Percentiles rank a stretch among this genome's conserved stretches.
These are phyloP conservation scores for Rhopilema esculentum DNA, from an alignment of 30 jellyfish, hydroid and myxozoan genomes.

Conservation along the genomic window DNA sequence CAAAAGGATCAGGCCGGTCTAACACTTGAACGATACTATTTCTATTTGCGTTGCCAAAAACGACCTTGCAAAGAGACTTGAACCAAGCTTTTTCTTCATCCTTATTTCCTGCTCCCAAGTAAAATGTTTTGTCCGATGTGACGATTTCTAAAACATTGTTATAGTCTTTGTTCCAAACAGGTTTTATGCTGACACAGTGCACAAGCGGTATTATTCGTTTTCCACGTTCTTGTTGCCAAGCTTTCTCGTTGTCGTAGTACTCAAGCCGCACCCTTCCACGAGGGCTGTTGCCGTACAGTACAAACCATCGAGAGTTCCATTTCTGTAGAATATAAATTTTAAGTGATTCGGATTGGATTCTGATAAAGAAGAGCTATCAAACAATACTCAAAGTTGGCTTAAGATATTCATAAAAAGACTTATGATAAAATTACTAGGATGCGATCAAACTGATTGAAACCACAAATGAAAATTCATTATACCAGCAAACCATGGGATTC, in stretches of 20 bases:
- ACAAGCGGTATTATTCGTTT: constrained; percentile 94
- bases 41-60: constrained; percentile 92
- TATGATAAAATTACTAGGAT: too few species aligned
- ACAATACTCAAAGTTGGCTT: too few species aligned
- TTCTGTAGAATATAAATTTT: constrained; percentile 60
- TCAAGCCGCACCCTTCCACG: constrained; percentile 98
- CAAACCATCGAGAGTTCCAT: constrained; percentile 99
- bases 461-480: too few species aligned
- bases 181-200: constrained; percentile 97
- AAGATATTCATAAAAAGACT: too few species aligned
- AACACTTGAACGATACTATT: constrained; percentile 92
- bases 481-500: too few species aligned
- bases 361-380: too few species aligned
- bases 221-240: constrained; percentile 97
- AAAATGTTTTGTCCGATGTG: constrained; percentile 91
- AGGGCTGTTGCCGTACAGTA: constrained; percentile 88
- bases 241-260: constrained; percentile 91
- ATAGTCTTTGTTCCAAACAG: constrained; percentile 98
- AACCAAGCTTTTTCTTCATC: constrained; percentile 99
- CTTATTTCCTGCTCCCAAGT: constrained; percentile 94
- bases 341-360: not conserved
- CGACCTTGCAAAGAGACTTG: constrained; percentile 88
- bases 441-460: too few species aligned
- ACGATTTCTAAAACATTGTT: constrained; percentile 95
- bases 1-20: constrained; percentile 83